Evolutionary conservation across 2,113 vertebrate species (phyloP).

Genomic region (Entomyzon cyanotis): DNA sequence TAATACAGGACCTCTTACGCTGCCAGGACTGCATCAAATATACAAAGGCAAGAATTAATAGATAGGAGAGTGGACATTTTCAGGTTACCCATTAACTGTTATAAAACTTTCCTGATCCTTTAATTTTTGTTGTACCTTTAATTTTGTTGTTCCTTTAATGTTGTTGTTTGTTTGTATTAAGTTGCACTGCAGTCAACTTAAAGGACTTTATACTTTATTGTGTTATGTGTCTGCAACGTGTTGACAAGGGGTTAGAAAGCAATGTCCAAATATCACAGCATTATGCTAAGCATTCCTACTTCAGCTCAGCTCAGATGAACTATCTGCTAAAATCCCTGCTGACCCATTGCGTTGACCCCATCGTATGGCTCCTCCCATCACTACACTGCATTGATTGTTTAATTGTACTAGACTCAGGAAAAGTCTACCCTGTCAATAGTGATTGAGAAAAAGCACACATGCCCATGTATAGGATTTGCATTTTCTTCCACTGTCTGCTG

Average conservation of each 20-base stretch:
- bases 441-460: neutral
- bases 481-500: neutral
- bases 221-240: neutral
- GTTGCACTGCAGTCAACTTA: neutral
- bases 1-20: neutral
- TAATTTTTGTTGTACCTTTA: neutral
- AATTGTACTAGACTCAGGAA: neutral
- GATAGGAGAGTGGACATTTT: neutral
- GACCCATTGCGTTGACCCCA: neutral
- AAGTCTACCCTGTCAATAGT: neutral
- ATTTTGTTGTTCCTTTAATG: neutral
- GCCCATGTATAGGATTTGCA: rapidly evolving
- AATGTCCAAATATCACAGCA: neutral
- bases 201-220: neutral
- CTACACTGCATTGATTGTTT: neutral
- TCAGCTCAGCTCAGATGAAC: neutral
- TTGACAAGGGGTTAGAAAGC: neutral
- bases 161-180: neutral
- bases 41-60: neutral
- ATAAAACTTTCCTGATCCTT: neutral
- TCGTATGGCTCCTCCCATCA: neutral
- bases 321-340: neutral
- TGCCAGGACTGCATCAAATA: neutral
- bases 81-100: neutral
- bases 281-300: neutral